Percentiles rank a stretch among this genome's conserved stretches.
Evolutionary conservation across 2,113 vertebrate species (phyloP).

Genomic region (Oceanites oceanicus): DNA sequence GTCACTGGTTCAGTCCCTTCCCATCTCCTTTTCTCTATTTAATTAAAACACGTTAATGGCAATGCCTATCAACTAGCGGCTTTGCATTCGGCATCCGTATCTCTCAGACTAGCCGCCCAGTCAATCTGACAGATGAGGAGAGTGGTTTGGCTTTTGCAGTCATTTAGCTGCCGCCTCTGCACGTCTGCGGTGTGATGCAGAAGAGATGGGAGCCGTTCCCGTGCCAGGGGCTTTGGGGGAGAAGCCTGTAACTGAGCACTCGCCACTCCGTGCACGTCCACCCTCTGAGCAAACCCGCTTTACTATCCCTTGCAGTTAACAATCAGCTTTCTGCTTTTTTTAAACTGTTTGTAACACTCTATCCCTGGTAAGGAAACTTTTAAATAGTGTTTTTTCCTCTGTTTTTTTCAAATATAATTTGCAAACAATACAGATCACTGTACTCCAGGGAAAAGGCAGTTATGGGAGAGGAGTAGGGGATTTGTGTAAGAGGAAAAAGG

Average conservation of each 20-base stretch:
- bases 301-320: not conserved
- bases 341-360: not conserved
- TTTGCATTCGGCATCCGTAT: not conserved
- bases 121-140: not conserved
- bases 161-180: not conserved
- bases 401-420: constrained; percentile 6
- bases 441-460: not conserved
- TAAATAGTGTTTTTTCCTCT: constrained; percentile 8
- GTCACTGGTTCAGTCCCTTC: not conserved
- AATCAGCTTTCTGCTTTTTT: not conserved
- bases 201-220: not conserved
- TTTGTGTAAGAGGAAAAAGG: constrained; percentile 16
- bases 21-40: not conserved
- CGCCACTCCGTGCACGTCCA: rapidly evolving
- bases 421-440: constrained; percentile 29
- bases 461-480: not conserved
- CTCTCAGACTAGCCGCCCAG: not conserved
- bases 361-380: constrained; percentile 26
- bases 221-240: not conserved
- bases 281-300: not conserved
- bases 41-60: not conserved
- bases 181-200: not conserved
- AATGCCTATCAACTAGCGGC: not conserved
- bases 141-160: not conserved
- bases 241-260: not conserved